phyloP scores from a whole-genome alignment of 30 jellyfish, hydroid and myxozoan genomes.

The Aurelia sp. region DNA sequence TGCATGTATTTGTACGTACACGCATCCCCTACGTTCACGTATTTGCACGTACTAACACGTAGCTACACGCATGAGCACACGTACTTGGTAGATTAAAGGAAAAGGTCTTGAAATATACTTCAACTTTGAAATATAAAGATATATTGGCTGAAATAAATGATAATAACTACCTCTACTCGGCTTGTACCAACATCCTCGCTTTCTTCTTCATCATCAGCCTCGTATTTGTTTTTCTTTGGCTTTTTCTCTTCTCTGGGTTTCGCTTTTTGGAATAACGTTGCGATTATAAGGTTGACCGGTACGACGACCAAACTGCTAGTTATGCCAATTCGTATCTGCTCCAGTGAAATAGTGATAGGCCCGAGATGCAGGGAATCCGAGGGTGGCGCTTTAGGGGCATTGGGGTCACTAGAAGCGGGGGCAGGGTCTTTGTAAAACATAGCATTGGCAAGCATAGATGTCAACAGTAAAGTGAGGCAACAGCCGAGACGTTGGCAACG shows the following conservation, averaged over 20 bases:
- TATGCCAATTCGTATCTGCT: conserved; percentile 77
- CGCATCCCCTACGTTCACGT: too few relatives aligned
- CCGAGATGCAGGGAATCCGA: conserved; percentile 83
- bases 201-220: conserved; percentile 46
- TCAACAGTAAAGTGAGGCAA: conserved; percentile 81
- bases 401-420: conserved; percentile 40
- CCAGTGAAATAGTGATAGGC: conserved; percentile 86
- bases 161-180: conserved; percentile 6
- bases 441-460: conserved; percentile 94
- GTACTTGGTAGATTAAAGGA: too few relatives aligned
- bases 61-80: too few relatives aligned
- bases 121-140: too few relatives aligned
- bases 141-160: too few relatives aligned
- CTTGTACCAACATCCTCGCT: conserved; percentile 49
- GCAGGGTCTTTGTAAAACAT: conserved; percentile 90
- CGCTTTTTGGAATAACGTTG: conserved; percentile 87
- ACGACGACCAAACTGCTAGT: conserved; percentile 89
- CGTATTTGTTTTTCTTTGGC: conserved; percentile 24
- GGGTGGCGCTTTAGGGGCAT: conserved; percentile 35
- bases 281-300: conserved; percentile 87
- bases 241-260: conserved; percentile 72
- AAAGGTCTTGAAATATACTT: too few relatives aligned
- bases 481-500: conserved; percentile 93
- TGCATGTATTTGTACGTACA: too few relatives aligned
- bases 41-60: too few relatives aligned